Conservation (phyloP, 2,888 invertebrate genomes). For the Ennomos fuscantarius region DNA sequence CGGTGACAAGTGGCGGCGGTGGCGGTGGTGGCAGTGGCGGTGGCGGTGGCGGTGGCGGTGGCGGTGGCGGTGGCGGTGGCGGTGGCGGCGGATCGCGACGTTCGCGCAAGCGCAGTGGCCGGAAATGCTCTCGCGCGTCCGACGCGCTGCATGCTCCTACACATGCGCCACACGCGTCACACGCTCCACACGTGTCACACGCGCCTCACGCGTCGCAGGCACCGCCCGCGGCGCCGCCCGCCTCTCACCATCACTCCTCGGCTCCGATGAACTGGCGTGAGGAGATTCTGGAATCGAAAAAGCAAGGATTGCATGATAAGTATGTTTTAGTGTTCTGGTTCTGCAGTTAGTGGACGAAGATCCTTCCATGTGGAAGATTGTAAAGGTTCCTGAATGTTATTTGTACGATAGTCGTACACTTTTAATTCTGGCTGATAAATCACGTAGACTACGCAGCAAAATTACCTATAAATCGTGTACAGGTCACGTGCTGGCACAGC, state of each 20-base stretch:
- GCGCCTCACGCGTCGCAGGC: constrained; percentile 38
- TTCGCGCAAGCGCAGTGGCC: constrained; percentile 51
- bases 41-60: constrained; percentile 40
- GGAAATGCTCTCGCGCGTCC: constrained; percentile 46
- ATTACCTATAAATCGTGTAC: no score
- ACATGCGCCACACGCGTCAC: constrained; percentile 38
- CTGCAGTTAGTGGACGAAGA: neutral
- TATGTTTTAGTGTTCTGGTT: constrained; percentile 28
- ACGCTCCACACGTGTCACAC: constrained; percentile 25
- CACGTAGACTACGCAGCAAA: no score
- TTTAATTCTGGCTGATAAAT: no score
- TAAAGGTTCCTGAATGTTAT: no score
- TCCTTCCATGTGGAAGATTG: no score
- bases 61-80: constrained; percentile 30
- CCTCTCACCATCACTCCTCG: constrained; percentile 38
- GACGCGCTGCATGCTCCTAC: constrained; percentile 45
- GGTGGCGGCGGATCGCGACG: constrained; percentile 46
- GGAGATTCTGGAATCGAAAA: constrained; percentile 78
- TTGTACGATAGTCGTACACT: no score
- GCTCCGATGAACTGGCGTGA: constrained; percentile 77
- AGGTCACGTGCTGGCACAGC: no score
- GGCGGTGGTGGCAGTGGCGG: constrained; percentile 40
- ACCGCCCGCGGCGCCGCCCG: constrained; percentile 24
- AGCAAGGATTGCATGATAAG: constrained; percentile 65
- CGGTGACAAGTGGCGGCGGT: constrained; percentile 31